Percentiles rank a stretch among this genome's conserved stretches.
Conservation (phyloP, 2,113 vertebrate species). For the Semicossyphus pulcher region DNA sequence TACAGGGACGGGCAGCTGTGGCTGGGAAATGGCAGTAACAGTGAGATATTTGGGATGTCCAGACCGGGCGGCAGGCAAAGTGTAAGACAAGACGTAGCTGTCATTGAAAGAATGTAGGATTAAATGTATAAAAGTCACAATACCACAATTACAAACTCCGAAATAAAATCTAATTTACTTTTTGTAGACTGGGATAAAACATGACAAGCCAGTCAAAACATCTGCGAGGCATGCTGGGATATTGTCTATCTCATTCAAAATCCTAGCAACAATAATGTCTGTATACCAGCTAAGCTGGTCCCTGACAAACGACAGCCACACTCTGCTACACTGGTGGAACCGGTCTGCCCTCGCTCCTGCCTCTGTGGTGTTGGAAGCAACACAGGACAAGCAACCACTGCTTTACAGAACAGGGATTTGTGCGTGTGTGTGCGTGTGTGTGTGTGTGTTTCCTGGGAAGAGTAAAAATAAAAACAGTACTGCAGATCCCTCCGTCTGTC, state of each 20-base stretch:
- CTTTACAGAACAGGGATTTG: slow-evolving; percentile 20
- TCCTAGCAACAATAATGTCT: neutral
- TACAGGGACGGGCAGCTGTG: slow-evolving; percentile 60
- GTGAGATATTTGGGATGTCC: slow-evolving; percentile 28
- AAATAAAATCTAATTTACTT: no score
- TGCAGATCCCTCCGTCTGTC: no score
- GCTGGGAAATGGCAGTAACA: slow-evolving; percentile 19
- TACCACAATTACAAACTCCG: no score
- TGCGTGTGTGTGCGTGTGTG: neutral
- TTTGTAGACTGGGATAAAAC: neutral
- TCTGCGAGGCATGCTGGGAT: neutral
- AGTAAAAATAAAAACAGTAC: neutral
- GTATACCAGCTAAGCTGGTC: neutral
- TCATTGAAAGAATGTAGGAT: neutral
- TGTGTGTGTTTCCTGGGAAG: no score
- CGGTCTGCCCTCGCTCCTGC: slow-evolving; percentile 58
- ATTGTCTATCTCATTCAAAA: slow-evolving; percentile 25
- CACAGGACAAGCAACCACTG: slow-evolving; percentile 1
- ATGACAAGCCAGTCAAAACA: slow-evolving; percentile 4
- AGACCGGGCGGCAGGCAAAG: slow-evolving; percentile 21
- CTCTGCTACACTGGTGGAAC: slow-evolving; percentile 54
- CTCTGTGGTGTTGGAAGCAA: slow-evolving; percentile 46
- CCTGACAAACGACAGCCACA: slow-evolving; percentile 13
- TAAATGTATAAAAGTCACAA: neutral
- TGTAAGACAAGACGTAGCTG: slow-evolving; percentile 5